phyloP scores from a whole-genome alignment of 1,140 invertebrate species.

The Panagrolaimus sp. region DNA sequence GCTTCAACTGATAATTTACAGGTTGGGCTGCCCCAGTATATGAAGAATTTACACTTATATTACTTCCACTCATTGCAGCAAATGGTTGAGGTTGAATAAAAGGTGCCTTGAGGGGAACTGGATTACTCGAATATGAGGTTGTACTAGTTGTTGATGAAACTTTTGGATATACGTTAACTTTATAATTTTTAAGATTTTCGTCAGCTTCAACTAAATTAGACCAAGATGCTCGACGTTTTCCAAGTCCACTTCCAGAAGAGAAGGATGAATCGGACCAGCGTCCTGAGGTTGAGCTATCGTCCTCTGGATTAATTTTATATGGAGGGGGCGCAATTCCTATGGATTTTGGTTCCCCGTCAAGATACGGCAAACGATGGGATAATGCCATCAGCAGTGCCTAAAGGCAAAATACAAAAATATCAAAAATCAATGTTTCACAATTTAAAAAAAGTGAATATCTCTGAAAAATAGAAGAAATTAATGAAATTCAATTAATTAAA shows the following conservation, averaged over 20 bases:
- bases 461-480: no score
- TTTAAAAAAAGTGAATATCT: no score
- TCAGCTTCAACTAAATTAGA: conserved; percentile 7
- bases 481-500: no score
- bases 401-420: no score
- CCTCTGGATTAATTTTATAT: neutral
- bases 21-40: neutral
- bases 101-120: neutral
- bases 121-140: neutral
- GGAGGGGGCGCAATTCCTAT: neutral
- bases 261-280: neutral
- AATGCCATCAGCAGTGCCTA: neutral
- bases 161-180: conserved; percentile 4
- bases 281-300: conserved; percentile 10
- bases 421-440: no score
- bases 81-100: neutral
- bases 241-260: neutral
- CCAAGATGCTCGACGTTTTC: conserved; percentile 7
- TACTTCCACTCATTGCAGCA: neutral
- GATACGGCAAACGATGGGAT: conserved; percentile 12
- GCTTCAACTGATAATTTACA: no score
- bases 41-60: neutral
- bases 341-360: neutral
- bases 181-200: conserved; percentile 1
- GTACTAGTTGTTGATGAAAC: neutral